phyloP scores from a whole-genome alignment of 2,888 invertebrate species.

The Pristionchus maxplancki region DNA sequence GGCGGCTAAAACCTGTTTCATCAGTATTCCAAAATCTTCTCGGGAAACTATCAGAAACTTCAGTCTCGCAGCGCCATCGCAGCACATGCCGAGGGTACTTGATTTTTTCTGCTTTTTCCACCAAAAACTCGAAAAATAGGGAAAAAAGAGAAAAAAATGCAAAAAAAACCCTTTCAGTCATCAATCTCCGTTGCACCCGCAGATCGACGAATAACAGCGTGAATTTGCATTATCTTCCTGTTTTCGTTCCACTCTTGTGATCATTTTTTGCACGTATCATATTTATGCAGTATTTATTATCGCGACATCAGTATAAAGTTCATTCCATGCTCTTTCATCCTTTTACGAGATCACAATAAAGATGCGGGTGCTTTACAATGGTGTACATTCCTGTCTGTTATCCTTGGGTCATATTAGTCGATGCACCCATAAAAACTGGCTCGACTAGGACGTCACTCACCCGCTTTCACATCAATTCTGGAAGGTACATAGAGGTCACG shows the following conservation, averaged over 20 bases:
- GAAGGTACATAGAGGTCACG: too few species aligned
- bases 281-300: too few species aligned
- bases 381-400: not conserved
- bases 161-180: too few species aligned
- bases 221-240: not conserved
- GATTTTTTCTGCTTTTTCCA: too few species aligned
- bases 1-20: not conserved
- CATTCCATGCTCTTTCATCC: too few species aligned
- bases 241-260: not conserved
- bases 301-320: too few species aligned
- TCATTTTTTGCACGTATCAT: not conserved
- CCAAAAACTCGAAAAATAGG: not conserved
- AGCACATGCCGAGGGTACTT: not conserved
- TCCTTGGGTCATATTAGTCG: not conserved
- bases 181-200: not conserved
- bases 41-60: not conserved
- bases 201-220: not conserved
- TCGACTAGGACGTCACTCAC: not conserved
- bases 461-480: too few species aligned
- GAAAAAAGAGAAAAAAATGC: not conserved
- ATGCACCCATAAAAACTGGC: slow-evolving; percentile 5
- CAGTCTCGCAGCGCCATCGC: not conserved
- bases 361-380: too few species aligned
- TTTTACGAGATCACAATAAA: too few species aligned
- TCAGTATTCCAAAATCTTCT: slow-evolving; percentile 8